These are phyloP conservation scores for Gymnobelideus leadbeateri DNA, from an alignment of 2,113 vertebrate species.

Conservation along the genomic window DNA sequence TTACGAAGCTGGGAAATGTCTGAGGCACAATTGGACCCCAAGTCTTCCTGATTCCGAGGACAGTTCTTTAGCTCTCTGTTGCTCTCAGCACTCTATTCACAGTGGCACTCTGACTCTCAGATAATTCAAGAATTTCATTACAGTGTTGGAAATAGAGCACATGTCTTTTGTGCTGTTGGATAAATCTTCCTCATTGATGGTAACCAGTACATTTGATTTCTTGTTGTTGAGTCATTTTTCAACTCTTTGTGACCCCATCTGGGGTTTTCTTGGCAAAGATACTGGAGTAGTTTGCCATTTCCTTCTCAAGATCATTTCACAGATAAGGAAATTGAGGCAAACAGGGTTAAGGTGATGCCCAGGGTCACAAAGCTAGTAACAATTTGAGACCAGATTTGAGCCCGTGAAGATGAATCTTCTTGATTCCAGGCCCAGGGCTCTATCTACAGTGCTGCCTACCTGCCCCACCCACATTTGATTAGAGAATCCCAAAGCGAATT, in stretches of 20 bases:
- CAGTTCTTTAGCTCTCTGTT: neutral
- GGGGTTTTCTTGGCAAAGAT: neutral
- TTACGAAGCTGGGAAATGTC: neutral
- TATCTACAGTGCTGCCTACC: neutral
- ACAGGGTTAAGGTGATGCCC: neutral
- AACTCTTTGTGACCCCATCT: neutral
- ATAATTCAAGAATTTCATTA: neutral
- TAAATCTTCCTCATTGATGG: neutral
- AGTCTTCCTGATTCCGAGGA: neutral
- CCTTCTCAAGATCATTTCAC: neutral
- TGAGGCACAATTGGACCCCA: neutral
- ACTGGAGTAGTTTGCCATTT: neutral
- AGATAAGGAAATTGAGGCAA: neutral
- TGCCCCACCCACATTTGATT: neutral
- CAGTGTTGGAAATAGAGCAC: neutral
- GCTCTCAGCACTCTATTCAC: neutral
- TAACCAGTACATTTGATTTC: neutral
- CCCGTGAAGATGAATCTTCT: neutral
- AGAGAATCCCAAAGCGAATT: neutral
- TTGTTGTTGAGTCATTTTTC: neutral
- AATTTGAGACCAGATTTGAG: neutral
- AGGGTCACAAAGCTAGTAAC: neutral
- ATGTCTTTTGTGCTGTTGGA: neutral
- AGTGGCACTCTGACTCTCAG: neutral
- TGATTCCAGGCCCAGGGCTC: neutral